Conservation (phyloP, 2,797 vertebrate genomes). For the Sebastes trivittatus region DNA sequence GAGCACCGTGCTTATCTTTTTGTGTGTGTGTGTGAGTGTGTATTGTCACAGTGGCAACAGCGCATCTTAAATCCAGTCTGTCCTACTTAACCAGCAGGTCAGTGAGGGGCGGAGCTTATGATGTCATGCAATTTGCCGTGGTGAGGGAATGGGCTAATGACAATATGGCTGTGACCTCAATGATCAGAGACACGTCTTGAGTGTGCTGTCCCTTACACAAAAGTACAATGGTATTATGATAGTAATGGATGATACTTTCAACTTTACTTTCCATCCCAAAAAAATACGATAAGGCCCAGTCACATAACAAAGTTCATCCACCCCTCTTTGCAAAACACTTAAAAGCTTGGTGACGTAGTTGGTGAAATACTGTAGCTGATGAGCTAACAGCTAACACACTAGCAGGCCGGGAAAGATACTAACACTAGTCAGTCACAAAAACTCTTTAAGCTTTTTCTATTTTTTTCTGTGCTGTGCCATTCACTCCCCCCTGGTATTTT, state of each 20-base stretch:
- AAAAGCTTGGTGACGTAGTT: not conserved
- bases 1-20: conserved; percentile 4
- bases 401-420: not conserved
- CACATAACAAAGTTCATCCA: not conserved
- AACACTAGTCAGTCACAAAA: not conserved
- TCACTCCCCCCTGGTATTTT: too few relatives aligned
- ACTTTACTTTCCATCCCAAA: not conserved
- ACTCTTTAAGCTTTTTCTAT: not conserved
- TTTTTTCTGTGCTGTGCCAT: not conserved
- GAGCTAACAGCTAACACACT: not conserved
- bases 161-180: conserved; percentile 14
- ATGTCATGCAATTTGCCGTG: conserved; percentile 49
- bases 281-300: not conserved
- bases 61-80: conserved; percentile 71
- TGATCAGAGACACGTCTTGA: conserved; percentile 5
- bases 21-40: conserved; percentile 1
- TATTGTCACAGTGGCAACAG: conserved; percentile 61
- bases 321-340: not conserved
- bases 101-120: conserved; percentile 49
- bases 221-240: not conserved
- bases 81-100: conserved; percentile 69
- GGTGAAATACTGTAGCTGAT: not conserved
- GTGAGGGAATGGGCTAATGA: conserved; percentile 2
- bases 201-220: not conserved
- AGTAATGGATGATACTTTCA: not conserved